Evolutionary conservation across 2,888 invertebrate species (phyloP).

Genomic region (Melieria picta): DNA sequence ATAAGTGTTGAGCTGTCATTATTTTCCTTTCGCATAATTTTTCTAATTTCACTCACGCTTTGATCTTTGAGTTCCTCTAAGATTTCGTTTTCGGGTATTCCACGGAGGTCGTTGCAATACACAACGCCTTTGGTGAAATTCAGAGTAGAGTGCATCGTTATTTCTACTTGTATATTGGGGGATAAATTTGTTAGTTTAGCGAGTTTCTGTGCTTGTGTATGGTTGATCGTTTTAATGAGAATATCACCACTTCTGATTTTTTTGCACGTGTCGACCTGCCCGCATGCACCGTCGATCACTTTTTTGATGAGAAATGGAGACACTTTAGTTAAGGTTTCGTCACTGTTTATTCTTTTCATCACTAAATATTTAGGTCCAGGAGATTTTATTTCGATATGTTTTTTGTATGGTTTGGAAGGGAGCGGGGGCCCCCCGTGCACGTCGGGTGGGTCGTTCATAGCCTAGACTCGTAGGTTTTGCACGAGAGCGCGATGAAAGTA

Average conservation of each 20-base stretch:
- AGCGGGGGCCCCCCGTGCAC: too few species aligned
- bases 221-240: conserved; percentile 14
- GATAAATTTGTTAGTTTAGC: background rate
- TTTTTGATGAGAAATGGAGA: too few species aligned
- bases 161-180: background rate
- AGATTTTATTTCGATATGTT: too few species aligned
- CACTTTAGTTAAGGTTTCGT: too few species aligned
- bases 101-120: conserved; percentile 5
- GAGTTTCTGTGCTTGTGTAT: conserved; percentile 4
- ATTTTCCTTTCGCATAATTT: conserved; percentile 10
- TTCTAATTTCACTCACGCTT: conserved; percentile 17
- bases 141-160: background rate
- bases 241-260: background rate
- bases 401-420: too few species aligned
- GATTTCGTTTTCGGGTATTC: conserved; percentile 24
- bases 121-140: conserved; percentile 4
- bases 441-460: too few species aligned
- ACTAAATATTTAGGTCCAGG: too few species aligned
- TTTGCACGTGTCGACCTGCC: too few species aligned
- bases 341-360: too few species aligned
- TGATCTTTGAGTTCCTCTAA: conserved; percentile 15
- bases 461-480: too few species aligned
- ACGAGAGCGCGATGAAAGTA: too few species aligned
- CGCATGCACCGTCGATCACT: too few species aligned
- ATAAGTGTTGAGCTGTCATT: background rate